These are phyloP conservation scores for Drosophila pachea DNA, from an alignment of 1,140 invertebrate species.

Conservation along the genomic window DNA sequence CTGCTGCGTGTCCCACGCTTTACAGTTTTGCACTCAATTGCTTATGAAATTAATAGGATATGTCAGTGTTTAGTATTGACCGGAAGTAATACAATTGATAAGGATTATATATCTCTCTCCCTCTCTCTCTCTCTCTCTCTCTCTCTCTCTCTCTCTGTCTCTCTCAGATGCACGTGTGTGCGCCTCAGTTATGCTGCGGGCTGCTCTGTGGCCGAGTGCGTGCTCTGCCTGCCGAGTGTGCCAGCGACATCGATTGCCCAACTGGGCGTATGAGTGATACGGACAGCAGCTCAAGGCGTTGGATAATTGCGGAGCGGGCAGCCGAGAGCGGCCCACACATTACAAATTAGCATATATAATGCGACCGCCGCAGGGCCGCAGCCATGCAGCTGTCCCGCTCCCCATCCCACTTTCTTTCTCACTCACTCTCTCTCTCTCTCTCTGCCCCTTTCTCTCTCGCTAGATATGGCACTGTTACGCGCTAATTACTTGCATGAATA, in stretches of 20 bases:
- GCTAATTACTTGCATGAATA: constrained; percentile 12
- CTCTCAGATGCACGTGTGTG: background rate
- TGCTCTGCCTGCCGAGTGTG: constrained; percentile 34
- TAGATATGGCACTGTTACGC: constrained; percentile 31
- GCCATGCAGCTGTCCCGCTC: background rate
- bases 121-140: background rate
- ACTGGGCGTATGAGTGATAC: constrained; percentile 75
- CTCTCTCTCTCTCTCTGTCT: constrained; percentile 15
- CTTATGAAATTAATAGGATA: constrained; percentile 78
- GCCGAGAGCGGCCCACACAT: background rate
- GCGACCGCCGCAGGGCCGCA: constrained; percentile 24
- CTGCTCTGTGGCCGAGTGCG: constrained; percentile 8
- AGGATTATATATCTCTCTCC: constrained; percentile 67
- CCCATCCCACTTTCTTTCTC: background rate
- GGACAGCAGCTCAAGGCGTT: constrained; percentile 41
- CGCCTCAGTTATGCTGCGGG: too few species aligned
- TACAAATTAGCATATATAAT: constrained; percentile 64
- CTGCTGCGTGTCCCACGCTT: constrained; percentile 45
- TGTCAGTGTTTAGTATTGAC: constrained; percentile 78
- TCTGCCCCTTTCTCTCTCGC: background rate
- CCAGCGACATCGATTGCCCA: constrained; percentile 59
- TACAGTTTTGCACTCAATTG: constrained; percentile 78
- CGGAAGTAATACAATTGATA: constrained; percentile 78
- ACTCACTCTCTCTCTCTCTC: background rate
- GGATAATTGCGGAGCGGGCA: constrained; percentile 12